These are phyloP conservation scores for Colletes collaris DNA, from an alignment of 2,888 invertebrate genomes.

Conservation along the genomic window DNA sequence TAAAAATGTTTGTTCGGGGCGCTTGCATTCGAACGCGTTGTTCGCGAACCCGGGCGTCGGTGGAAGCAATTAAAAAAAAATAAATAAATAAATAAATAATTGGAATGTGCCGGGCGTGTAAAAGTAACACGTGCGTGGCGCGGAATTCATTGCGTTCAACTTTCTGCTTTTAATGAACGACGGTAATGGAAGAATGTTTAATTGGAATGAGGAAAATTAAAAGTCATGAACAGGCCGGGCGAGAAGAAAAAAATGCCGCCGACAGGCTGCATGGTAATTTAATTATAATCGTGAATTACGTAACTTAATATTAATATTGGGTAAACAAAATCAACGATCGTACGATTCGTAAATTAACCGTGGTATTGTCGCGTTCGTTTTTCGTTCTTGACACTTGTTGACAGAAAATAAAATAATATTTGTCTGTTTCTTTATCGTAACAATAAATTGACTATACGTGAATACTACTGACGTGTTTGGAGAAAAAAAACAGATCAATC, in stretches of 20 bases:
- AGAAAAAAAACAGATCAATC: too few species aligned
- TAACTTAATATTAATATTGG: neutral
- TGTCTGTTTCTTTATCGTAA: too few species aligned
- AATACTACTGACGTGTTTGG: too few species aligned
- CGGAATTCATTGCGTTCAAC: slow-evolving; percentile 26
- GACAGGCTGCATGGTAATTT: neutral
- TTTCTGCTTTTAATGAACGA: slow-evolving; percentile 42
- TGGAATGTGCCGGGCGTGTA: slow-evolving; percentile 15
- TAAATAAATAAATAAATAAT: slow-evolving; percentile 22
- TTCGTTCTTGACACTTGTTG: too few species aligned
- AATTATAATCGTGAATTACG: neutral
- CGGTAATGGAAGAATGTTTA: slow-evolving; percentile 44
- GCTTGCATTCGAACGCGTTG: slow-evolving; percentile 29
- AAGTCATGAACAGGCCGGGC: neutral
- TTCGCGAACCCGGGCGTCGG: slow-evolving; percentile 16
- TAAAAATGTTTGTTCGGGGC: slow-evolving; percentile 47
- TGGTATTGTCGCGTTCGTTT: too few species aligned
- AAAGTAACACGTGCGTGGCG: slow-evolving; percentile 28
- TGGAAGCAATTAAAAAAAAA: neutral
- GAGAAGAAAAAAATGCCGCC: neutral
- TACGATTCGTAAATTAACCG: neutral
- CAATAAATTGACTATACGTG: too few species aligned
- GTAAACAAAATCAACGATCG: too few species aligned
- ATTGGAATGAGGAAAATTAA: slow-evolving; percentile 33
- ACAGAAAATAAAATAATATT: too few species aligned